Evolutionary conservation across 37 sponge, comb jelly and placozoan species (phyloP).

Genomic region (Beroe forskalii): DNA sequence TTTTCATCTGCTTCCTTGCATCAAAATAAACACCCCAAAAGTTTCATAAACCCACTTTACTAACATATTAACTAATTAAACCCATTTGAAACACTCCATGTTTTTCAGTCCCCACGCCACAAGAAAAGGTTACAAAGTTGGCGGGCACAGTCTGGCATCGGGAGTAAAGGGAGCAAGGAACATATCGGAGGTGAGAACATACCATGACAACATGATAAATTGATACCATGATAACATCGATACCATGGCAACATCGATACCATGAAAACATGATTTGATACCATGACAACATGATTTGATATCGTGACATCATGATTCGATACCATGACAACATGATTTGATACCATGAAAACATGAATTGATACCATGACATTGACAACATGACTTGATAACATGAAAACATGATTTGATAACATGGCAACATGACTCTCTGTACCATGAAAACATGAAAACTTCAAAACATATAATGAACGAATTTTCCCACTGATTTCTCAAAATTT

Average conservation of each 20-base stretch:
- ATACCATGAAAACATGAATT: too few relatives aligned
- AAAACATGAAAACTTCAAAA: too few relatives aligned
- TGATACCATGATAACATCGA: background rate
- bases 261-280: background rate
- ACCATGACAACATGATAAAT: background rate
- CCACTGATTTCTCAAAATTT: too few relatives aligned
- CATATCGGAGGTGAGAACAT: constrained; percentile 49
- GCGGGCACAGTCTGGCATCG: constrained; percentile 37
- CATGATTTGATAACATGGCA: too few relatives aligned
- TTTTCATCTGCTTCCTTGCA: background rate
- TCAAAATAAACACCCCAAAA: background rate
- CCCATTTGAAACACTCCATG: too few relatives aligned
- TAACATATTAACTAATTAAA: too few relatives aligned
- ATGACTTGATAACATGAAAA: too few relatives aligned
- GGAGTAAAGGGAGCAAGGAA: constrained; percentile 55
- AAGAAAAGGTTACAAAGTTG: constrained; percentile 16
- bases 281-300: background rate
- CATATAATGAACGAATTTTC: too few relatives aligned
- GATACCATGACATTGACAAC: background rate
- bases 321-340: background rate
- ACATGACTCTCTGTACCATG: too few relatives aligned
- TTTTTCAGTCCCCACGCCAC: constrained; percentile 50
- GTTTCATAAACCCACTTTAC: too few relatives aligned
- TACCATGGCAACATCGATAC: background rate
- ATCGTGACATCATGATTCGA: too few relatives aligned